Evolutionary conservation across 1,140 invertebrate species (phyloP).

Genomic region (Eupeodes corollae): DNA sequence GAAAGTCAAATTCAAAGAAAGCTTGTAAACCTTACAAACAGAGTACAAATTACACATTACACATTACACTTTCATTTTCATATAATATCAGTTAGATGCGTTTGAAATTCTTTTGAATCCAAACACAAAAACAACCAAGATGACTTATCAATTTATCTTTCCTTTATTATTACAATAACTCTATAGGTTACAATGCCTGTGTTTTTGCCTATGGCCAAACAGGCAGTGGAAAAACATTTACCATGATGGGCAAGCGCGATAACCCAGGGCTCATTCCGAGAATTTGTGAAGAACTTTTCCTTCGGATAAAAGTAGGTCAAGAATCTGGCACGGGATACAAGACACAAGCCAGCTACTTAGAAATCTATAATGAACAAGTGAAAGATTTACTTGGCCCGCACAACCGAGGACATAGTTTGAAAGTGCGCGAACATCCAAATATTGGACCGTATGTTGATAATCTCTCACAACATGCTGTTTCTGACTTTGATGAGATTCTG

Average conservation of each 20-base stretch:
- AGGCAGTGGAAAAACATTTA: conserved; percentile 93
- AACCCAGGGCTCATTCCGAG: conserved; percentile 76
- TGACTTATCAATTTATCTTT: not conserved
- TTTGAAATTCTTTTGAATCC: no score
- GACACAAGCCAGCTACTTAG: conserved; percentile 76
- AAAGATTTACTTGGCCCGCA: conserved; percentile 69
- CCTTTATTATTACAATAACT: conserved; percentile 2
- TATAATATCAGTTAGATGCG: no score
- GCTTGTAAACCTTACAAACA: no score
- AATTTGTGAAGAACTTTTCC: conserved; percentile 69
- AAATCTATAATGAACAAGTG: conserved; percentile 87
- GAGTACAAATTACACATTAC: no score
- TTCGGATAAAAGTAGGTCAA: conserved; percentile 61
- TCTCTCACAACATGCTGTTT: conserved; percentile 72
- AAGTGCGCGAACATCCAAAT: conserved; percentile 84
- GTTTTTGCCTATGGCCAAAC: conserved; percentile 77
- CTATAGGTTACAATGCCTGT: conserved; percentile 85
- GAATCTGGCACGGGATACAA: conserved; percentile 72
- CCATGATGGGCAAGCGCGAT: conserved; percentile 90
- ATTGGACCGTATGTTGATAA: conserved; percentile 90
- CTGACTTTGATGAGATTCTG: conserved; percentile 74
- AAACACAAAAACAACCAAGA: no score
- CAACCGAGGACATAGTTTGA: conserved; percentile 56
- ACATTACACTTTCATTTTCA: no score
- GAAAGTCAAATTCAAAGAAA: no score